These are phyloP conservation scores for Yasuhikotakia modesta DNA, from an alignment of 2,797 vertebrate genomes.

Conservation along the genomic window DNA sequence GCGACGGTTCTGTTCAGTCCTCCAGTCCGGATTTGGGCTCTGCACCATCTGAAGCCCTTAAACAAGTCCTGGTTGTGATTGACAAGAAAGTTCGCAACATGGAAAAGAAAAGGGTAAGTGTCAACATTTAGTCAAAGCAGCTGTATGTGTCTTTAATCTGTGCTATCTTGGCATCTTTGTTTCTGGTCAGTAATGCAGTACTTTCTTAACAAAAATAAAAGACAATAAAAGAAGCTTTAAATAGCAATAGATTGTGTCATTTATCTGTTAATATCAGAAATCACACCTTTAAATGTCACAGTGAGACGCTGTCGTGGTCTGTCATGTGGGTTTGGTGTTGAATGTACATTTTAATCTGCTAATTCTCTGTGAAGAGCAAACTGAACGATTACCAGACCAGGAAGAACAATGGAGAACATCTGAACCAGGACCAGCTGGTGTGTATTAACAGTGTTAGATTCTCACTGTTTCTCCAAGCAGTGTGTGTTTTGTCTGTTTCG, in stretches of 20 bases:
- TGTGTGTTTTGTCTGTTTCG: too few species aligned
- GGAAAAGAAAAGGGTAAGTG: constrained; percentile 95
- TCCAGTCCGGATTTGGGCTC: constrained; percentile 79
- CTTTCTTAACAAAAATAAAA: too few species aligned
- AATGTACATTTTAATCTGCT: background rate
- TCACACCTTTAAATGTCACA: background rate
- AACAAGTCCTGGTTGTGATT: constrained; percentile 90
- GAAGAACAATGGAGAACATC: constrained; percentile 91
- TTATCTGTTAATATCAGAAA: too few species aligned
- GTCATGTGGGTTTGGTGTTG: background rate
- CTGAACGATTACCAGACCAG: constrained; percentile 95
- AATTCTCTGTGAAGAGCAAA: constrained; percentile 81
- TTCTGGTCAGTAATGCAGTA: background rate
- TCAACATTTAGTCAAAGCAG: too few species aligned
- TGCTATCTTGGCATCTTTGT: too few species aligned
- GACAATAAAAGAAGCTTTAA: too few species aligned
- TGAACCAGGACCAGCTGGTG: constrained; percentile 99
- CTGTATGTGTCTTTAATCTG: too few species aligned
- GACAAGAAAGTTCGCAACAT: constrained; percentile 98
- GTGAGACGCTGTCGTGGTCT: background rate
- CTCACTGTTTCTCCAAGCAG: background rate
- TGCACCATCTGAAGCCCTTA: constrained; percentile 90
- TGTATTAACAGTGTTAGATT: constrained; percentile 46
- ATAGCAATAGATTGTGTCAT: too few species aligned
- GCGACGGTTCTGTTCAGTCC: constrained; percentile 86